phyloP scores from a whole-genome alignment of 2,113 vertebrate species.

The Datnioides undecimradiatus region DNA sequence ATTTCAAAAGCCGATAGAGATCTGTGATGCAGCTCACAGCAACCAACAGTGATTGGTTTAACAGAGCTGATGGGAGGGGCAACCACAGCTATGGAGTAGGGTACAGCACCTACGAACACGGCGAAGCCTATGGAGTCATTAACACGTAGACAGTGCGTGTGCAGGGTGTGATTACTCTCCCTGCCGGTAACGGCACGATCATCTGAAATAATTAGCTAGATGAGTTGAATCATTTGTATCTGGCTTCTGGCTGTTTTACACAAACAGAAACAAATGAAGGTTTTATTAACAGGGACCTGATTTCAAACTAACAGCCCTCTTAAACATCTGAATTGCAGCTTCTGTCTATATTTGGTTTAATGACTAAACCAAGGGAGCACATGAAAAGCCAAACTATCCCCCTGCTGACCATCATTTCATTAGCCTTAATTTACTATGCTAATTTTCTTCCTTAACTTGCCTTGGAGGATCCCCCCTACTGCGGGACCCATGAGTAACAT shows the following conservation, averaged over 20 bases:
- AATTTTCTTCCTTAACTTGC: conserved; percentile 15
- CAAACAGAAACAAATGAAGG: neutral
- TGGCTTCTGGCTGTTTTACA: neutral
- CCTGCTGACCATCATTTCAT: conserved; percentile 27
- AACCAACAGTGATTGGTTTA: too few relatives aligned
- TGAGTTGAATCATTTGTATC: neutral
- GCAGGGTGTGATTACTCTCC: too few relatives aligned
- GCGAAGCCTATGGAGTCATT: too few relatives aligned
- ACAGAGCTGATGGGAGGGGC: too few relatives aligned
- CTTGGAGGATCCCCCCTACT: conserved; percentile 16
- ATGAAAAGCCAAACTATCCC: conserved; percentile 9
- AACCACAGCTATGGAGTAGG: too few relatives aligned
- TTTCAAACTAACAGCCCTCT: neutral
- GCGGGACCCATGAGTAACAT: neutral
- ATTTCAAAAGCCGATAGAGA: too few relatives aligned
- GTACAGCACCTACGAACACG: too few relatives aligned
- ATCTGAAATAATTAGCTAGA: neutral
- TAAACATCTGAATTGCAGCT: neutral
- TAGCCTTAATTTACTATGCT: conserved; percentile 34
- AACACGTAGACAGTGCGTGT: too few relatives aligned
- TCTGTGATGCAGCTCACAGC: too few relatives aligned
- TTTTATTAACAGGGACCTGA: neutral
- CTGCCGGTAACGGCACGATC: too few relatives aligned
- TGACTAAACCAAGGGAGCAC: conserved; percentile 15
- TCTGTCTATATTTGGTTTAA: conserved; percentile 19